A percentile compares a stretch with the other conserved stretches of the same genome.
phyloP scores from a whole-genome alignment of 2,797 vertebrate genomes.

The Anomalospiza imberbis region DNA sequence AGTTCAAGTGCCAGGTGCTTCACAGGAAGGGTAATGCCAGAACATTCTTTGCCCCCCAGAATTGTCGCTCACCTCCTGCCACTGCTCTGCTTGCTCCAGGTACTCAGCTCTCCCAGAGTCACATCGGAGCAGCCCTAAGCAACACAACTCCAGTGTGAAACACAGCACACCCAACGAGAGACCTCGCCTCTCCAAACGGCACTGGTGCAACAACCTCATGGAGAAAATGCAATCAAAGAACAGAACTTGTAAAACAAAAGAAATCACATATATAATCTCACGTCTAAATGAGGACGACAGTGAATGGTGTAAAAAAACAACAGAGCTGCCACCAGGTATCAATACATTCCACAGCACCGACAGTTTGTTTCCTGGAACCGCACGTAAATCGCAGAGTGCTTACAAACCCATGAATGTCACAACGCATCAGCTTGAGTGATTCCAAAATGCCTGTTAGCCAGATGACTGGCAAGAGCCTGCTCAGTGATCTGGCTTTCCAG shows the following conservation, averaged over 20 bases:
- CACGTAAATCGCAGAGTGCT: slow-evolving; percentile 6
- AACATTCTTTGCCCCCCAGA: not conserved
- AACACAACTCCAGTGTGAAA: not conserved
- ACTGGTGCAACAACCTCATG: not conserved
- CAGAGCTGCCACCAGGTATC: slow-evolving; percentile 35
- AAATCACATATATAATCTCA: slow-evolving; percentile 26
- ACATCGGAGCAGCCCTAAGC: not conserved
- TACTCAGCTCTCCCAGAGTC: not conserved
- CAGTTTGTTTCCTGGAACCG: slow-evolving; percentile 54
- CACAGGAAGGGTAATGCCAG: not conserved
- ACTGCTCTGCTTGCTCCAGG: not conserved
- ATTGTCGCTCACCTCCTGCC: not conserved
- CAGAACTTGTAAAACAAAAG: slow-evolving; percentile 50
- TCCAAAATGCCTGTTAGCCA: slow-evolving; percentile 11
- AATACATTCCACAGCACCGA: slow-evolving; percentile 67
- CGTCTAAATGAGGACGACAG: slow-evolving; percentile 19
- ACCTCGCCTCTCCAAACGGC: not conserved
- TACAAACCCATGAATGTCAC: slow-evolving; percentile 30
- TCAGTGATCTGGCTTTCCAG: slow-evolving; percentile 58
- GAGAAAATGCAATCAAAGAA: slow-evolving; percentile 17
- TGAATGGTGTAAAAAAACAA: slow-evolving; percentile 29
- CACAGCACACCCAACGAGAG: not conserved
- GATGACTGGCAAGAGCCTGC: slow-evolving; percentile 27
- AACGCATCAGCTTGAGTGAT: slow-evolving; percentile 44
- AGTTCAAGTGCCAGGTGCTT: not conserved